A percentile compares a stretch with the other conserved stretches of the same genome.
Conservation (phyloP, 2,113 vertebrate species). For the Megaceryle maxima region DNA sequence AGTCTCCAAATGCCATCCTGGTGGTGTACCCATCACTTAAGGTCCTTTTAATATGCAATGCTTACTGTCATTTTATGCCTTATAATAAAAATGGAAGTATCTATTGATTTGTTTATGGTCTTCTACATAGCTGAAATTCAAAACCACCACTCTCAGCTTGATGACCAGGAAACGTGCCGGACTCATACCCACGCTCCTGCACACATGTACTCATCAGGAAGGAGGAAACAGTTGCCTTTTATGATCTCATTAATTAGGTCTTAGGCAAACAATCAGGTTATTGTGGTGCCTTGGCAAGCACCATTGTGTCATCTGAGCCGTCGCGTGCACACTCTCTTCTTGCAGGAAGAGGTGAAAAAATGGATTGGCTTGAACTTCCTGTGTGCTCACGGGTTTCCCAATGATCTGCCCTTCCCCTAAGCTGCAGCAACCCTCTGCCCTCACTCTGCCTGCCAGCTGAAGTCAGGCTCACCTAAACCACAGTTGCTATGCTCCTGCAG, state of each 20-base stretch:
- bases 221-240: background rate
- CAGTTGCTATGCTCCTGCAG: accelerated
- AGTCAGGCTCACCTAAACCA: background rate
- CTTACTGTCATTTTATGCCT: background rate
- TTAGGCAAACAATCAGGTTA: background rate
- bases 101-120: background rate
- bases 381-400: background rate
- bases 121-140: background rate
- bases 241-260: background rate
- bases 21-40: background rate
- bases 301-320: accelerated
- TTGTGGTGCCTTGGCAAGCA: background rate
- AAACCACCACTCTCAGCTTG: background rate
- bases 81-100: background rate
- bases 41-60: background rate
- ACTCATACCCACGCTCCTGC: background rate
- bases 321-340: accelerated
- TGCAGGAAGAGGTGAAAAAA: background rate
- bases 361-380: background rate
- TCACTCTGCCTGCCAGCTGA: background rate
- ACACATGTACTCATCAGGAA: background rate
- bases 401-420: background rate
- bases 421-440: accelerated
- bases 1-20: background rate
- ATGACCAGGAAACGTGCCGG: background rate